Percentiles rank a stretch among this genome's conserved stretches.
Evolutionary conservation across 2,888 invertebrate genomes (phyloP).

Genomic region (Galeruca laticollis): DNA sequence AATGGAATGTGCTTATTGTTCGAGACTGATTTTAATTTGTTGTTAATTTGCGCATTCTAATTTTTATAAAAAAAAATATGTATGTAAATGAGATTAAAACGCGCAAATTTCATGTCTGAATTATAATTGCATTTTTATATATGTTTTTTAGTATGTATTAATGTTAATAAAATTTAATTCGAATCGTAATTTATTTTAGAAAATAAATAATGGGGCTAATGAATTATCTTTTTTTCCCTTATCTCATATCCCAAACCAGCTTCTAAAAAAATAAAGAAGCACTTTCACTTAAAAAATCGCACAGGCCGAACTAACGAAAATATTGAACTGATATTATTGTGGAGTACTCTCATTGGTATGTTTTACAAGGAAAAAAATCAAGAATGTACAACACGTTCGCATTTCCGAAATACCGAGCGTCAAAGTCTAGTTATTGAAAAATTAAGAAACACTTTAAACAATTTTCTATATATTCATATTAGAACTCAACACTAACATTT

Average conservation of each 20-base stretch:
- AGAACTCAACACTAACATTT: too few relatives aligned
- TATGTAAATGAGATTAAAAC: slow-evolving; percentile 20
- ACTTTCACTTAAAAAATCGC: too few relatives aligned
- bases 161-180: slow-evolving; percentile 32
- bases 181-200: slow-evolving; percentile 29
- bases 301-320: too few relatives aligned
- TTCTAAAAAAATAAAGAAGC: too few relatives aligned
- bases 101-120: slow-evolving; percentile 39
- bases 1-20: slow-evolving; percentile 48
- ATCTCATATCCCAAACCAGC: neutral
- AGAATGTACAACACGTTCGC: too few relatives aligned
- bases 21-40: slow-evolving; percentile 37
- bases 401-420: too few relatives aligned
- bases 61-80: neutral
- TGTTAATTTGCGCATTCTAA: neutral
- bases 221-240: neutral
- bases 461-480: too few relatives aligned
- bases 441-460: too few relatives aligned
- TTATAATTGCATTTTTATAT: slow-evolving; percentile 48
- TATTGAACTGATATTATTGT: too few relatives aligned
- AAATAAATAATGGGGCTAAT: slow-evolving; percentile 33
- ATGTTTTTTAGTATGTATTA: slow-evolving; percentile 22
- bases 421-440: too few relatives aligned
- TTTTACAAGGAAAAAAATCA: too few relatives aligned
- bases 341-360: too few relatives aligned